Percentiles rank a stretch among this genome's conserved stretches.
Evolutionary conservation across 2,113 vertebrate species (phyloP).

Genomic region (Austrofundulus limnaeus): DNA sequence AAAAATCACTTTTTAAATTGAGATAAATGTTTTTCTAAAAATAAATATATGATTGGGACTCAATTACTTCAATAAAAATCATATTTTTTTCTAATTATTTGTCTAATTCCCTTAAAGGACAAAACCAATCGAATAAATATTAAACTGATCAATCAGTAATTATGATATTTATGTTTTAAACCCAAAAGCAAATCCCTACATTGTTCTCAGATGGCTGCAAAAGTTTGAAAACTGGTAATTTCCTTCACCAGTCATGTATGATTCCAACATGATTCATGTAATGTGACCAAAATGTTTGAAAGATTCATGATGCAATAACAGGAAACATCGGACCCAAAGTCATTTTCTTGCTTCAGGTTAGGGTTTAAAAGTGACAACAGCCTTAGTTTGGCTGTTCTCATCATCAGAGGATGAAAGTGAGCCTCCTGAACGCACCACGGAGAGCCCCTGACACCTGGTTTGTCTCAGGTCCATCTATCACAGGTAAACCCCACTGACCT

Average conservation of each 20-base stretch:
- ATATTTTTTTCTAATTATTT: neutral
- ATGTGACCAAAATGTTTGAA: conserved; percentile 23
- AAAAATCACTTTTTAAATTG: too few relatives aligned
- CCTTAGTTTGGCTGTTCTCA: conserved; percentile 2
- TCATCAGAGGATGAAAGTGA: neutral
- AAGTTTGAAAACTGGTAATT: neutral
- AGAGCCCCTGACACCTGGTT: neutral
- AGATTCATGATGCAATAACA: conserved; percentile 38
- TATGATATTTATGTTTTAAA: neutral
- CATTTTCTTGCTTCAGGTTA: conserved; percentile 13
- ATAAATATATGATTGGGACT: neutral
- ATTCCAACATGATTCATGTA: conserved; percentile 25
- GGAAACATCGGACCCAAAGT: conserved; percentile 27
- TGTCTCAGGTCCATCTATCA: conserved; percentile 39
- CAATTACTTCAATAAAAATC: neutral
- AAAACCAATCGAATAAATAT: neutral
- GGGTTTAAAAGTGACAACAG: conserved; percentile 9
- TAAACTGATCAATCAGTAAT: neutral
- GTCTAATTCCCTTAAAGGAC: neutral
- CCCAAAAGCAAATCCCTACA: too few relatives aligned
- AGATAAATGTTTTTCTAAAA: too few relatives aligned
- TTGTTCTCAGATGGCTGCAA: too few relatives aligned
- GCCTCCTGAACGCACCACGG: neutral
- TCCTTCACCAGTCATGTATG: conserved; percentile 11
- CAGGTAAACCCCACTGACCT: conserved; percentile 61